Evolutionary conservation across 2,797 vertebrate genomes (phyloP).

Genomic region (Spinus pinus): DNA sequence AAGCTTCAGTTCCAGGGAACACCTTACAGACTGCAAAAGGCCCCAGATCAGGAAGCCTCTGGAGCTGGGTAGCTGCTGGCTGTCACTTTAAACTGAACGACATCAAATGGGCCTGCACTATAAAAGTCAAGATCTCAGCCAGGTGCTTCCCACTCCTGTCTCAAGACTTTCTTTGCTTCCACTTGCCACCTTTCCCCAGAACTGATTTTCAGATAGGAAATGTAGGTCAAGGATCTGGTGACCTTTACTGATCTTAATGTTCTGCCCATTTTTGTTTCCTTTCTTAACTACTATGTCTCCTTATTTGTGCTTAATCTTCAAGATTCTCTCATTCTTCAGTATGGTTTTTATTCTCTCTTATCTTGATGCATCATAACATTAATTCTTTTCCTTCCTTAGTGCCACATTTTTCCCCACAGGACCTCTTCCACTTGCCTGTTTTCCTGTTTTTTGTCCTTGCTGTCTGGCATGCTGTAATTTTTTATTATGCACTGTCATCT

Average conservation of each 20-base stretch:
- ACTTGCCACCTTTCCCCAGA: not conserved
- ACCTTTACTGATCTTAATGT: not conserved
- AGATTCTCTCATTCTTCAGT: not conserved
- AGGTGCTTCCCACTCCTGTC: not conserved
- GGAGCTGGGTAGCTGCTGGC: not conserved
- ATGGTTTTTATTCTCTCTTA: not conserved
- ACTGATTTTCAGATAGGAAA: not conserved
- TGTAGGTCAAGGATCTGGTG: not conserved
- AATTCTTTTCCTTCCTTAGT: conserved; percentile 11
- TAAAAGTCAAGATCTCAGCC: not conserved
- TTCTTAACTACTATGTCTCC: not conserved
- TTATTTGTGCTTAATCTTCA: not conserved
- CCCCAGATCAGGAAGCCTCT: not conserved
- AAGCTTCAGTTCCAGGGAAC: not conserved
- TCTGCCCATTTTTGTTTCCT: not conserved
- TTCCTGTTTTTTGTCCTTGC: not conserved
- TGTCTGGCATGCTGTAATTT: not conserved
- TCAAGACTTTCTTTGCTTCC: not conserved
- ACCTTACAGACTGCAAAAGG: not conserved
- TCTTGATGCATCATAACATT: not conserved
- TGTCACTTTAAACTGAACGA: not conserved
- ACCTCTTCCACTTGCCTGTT: not conserved
- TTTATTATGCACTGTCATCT: not conserved
- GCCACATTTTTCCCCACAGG: not conserved
- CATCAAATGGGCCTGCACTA: conserved; percentile 15